Evolutionary conservation across 2,113 vertebrate genomes (phyloP), one percentile per base, ranked within the genome.

Genomic region (Trogon surrucura): DNA sequence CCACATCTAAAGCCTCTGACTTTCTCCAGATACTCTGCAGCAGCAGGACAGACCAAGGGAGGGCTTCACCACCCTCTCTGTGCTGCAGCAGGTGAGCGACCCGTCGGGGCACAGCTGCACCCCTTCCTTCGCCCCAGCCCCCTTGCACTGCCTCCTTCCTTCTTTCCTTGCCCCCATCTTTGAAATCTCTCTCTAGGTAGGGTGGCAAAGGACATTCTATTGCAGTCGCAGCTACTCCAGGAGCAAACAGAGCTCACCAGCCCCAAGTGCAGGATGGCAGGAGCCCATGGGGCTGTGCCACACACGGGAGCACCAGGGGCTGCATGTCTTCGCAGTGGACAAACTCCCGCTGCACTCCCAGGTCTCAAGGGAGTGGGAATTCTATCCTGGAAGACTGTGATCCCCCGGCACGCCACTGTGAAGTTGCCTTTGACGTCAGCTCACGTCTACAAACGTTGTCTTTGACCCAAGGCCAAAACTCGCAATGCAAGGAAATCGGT

Each of bases 391-490:
- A 62, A 72, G 81, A 51, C 91, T 56, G 73, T 5, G 75, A 90
- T 71, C 56, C 66, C 38, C 23, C 10, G 1, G 65, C 85, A 82
- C 8, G 2, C 54, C 85, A 91, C 60, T n/a, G 1, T 69, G 34
- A 15, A 75, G 82, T 58, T 2, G 45, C 72, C 86, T 36, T 36
- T 92, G 97, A 92, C 91, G 45, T 80, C 85, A 69, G 57, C 67
- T 72, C 54, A 0, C 13, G 44, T 44, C 91, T 71, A 14, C 88
- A 93, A 89, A 92, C n/a, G 27, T 50, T 32, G 79, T 45, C 85
- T 94, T 78, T 94, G 95, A 96, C n/a, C 11, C 9, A 17, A 2
- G 1, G 95, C 95, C 97, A 96, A 89, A 79, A 64, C n/a, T 36
- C 2, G 16, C 77, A 26, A 25, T 0, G 53, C 27, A 14, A 27